A percentile compares a stretch with the other conserved stretches of the same genome.
Evolutionary conservation across 2,888 invertebrate genomes (phyloP).

Genomic region (Cataglyphis albicans): DNA sequence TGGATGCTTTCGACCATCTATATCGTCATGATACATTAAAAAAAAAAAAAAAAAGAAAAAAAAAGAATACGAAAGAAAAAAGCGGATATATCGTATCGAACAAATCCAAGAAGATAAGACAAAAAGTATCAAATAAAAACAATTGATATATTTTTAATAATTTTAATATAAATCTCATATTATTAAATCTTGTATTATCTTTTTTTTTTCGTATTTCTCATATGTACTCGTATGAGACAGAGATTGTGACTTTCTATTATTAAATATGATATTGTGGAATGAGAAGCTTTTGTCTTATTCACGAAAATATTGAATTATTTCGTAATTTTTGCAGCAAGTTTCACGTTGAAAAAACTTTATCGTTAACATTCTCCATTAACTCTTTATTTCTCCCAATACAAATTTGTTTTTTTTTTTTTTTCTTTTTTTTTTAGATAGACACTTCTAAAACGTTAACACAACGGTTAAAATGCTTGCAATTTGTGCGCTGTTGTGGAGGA

Average conservation of each 20-base stretch:
- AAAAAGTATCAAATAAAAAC: background rate
- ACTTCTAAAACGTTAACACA: background rate
- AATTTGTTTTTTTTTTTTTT: conserved; percentile 19
- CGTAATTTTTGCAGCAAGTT: background rate
- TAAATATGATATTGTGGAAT: background rate
- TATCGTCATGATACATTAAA: background rate
- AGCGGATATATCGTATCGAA: background rate
- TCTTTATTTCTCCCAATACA: conserved; percentile 16
- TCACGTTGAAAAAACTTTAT: background rate
- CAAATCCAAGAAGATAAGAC: background rate
- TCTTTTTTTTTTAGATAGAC: background rate
- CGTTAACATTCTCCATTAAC: background rate
- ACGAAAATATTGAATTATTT: conserved; percentile 1
- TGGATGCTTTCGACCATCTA: conserved; percentile 35
- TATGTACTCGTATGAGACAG: background rate
- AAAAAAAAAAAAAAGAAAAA: background rate
- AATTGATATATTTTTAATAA: background rate
- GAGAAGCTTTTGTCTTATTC: background rate
- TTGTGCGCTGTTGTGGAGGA: conserved; percentile 32
- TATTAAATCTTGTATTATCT: background rate
- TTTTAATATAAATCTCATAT: background rate
- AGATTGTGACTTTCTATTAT: background rate
- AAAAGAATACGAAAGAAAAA: background rate
- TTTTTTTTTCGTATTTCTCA: background rate
- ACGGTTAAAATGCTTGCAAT: conserved; percentile 51